These are phyloP conservation scores for Trichonephila clavata DNA, from an alignment of 1,140 invertebrate genomes.

Conservation along the genomic window DNA sequence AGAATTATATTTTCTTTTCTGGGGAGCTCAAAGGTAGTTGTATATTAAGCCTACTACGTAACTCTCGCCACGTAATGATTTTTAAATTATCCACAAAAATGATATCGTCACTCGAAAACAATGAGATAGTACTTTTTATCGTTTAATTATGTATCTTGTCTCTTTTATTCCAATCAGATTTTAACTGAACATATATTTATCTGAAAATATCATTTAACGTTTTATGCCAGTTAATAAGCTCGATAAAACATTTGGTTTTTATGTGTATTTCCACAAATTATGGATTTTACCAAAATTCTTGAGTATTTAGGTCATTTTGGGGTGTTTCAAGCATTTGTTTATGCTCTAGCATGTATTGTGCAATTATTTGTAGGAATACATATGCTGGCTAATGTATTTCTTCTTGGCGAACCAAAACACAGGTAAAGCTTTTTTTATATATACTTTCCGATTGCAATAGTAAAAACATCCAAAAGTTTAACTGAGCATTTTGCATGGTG, in stretches of 20 bases:
- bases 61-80: no score
- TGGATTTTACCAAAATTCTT: constrained; percentile 75
- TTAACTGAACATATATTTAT: neutral
- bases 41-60: neutral
- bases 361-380: constrained; percentile 76
- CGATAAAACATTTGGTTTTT: neutral
- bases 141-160: neutral
- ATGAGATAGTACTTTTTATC: neutral
- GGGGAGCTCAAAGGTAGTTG: neutral
- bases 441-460: no score
- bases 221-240: neutral
- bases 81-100: neutral
- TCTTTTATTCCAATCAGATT: neutral
- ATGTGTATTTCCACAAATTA: neutral
- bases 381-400: constrained; percentile 77
- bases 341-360: constrained; percentile 75
- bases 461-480: no score
- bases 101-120: neutral
- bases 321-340: constrained; percentile 76
- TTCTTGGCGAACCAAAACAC: constrained; percentile 76
- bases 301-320: constrained; percentile 78
- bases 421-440: constrained; percentile 71
- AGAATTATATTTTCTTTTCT: no score
- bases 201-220: neutral
- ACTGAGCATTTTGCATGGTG: no score